Evolutionary conservation across 2,113 vertebrate species (phyloP).

Genomic region (Lontra canadensis): DNA sequence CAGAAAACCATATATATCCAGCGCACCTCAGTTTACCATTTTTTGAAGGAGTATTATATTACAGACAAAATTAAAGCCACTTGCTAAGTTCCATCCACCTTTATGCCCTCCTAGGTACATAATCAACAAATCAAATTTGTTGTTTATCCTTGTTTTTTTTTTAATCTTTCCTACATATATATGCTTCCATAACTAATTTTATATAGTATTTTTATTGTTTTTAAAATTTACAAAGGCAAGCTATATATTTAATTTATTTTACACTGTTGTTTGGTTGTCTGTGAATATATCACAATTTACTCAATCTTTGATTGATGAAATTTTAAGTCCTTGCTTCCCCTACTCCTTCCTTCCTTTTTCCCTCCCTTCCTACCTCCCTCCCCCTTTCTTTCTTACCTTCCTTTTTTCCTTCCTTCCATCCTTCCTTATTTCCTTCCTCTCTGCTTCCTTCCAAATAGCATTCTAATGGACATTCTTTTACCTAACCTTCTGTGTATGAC

Average conservation of each 20-base stretch:
- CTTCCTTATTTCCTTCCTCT: no score
- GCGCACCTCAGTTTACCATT: neutral
- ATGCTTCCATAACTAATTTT: neutral
- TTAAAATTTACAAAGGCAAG: neutral
- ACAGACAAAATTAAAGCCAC: neutral
- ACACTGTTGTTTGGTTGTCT: neutral
- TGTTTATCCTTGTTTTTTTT: neutral
- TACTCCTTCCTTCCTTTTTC: rapidly evolving
- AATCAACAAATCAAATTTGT: neutral
- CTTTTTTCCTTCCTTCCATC: neutral
- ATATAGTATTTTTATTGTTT: neutral
- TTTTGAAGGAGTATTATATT: neutral
- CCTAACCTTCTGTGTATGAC: neutral
- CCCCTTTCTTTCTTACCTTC: neutral
- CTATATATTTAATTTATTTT: neutral
- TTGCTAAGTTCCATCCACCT: neutral
- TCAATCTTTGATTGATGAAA: neutral
- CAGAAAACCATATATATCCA: neutral
- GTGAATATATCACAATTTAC: neutral
- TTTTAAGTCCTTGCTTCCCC: neutral
- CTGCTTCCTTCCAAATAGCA: neutral
- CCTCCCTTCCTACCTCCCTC: no score
- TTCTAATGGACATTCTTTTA: neutral
- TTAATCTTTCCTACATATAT: neutral
- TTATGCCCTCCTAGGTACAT: neutral